Conservation (phyloP, 2,113 vertebrate genomes). For the Platycercus adscitus region DNA sequence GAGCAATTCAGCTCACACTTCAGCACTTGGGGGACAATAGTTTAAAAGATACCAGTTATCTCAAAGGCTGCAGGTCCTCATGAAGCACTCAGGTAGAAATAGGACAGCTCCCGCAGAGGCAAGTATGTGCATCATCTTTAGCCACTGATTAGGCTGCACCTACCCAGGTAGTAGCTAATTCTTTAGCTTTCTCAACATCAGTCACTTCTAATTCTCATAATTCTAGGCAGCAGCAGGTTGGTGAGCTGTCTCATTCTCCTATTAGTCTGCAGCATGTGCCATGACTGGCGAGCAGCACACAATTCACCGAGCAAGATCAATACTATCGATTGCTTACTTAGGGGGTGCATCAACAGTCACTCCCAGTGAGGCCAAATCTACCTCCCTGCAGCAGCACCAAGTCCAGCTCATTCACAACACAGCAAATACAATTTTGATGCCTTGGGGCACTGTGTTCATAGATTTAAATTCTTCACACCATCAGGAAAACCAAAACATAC, state of each 20-base stretch:
- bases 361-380: not conserved
- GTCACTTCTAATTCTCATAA: conserved; percentile 4
- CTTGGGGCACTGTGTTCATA: not conserved
- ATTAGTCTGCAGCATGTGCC: not conserved
- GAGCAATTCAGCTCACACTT: not conserved
- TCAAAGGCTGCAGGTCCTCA: not conserved
- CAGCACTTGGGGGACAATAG: not conserved
- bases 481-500: not conserved
- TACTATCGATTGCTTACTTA: conserved; percentile 36
- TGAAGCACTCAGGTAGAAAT: not conserved
- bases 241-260: not conserved
- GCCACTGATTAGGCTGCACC: not conserved
- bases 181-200: not conserved
- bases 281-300: not conserved
- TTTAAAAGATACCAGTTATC: not conserved
- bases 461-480: not conserved
- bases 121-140: not conserved
- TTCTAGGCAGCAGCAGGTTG: not conserved
- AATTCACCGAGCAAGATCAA: not conserved
- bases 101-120: not conserved
- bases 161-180: not conserved
- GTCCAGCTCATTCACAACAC: not conserved
- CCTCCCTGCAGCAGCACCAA: not conserved
- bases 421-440: not conserved
- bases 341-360: conserved; percentile 27